Percentiles rank a stretch among this genome's conserved stretches.
Conservation (phyloP, 30 jellyfish, hydroid and myxozoan species). For the Turritopsis dohrnii region DNA sequence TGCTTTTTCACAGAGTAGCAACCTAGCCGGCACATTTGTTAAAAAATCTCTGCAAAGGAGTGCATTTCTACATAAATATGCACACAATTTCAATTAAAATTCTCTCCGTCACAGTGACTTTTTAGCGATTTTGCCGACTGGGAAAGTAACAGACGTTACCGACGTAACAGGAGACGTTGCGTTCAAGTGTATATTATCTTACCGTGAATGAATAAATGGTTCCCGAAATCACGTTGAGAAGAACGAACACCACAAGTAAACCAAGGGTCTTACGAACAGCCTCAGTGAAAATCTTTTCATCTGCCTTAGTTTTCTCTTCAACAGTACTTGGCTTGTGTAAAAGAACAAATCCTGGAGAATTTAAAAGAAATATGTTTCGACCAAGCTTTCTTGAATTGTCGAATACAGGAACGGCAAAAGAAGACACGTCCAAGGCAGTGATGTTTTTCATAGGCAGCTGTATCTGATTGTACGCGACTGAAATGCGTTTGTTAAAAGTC, state of each 20-base stretch:
- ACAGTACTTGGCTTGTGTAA: background rate
- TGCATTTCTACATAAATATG: too few species aligned
- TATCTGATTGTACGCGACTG: background rate
- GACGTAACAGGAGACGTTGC: too few species aligned
- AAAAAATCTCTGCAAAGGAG: too few species aligned
- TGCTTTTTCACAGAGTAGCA: too few species aligned
- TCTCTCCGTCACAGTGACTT: too few species aligned
- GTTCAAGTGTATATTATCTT: too few species aligned
- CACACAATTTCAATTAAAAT: too few species aligned
- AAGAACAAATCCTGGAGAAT: background rate
- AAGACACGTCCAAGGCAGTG: background rate
- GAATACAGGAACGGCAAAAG: background rate
- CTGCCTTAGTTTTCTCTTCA: background rate
- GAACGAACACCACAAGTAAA: background rate
- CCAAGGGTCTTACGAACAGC: background rate
- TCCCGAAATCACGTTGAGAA: background rate
- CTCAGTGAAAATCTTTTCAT: background rate
- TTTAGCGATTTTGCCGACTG: too few species aligned
- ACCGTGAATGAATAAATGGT: background rate
- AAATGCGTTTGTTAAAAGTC: background rate
- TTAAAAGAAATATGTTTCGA: too few species aligned
- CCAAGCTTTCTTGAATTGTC: background rate
- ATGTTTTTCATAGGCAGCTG: background rate
- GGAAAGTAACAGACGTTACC: too few species aligned
- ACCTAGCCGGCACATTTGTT: too few species aligned